These are phyloP conservation scores for Nothocercus julius DNA, from an alignment of 2,113 vertebrate genomes.

Conservation along the genomic window DNA sequence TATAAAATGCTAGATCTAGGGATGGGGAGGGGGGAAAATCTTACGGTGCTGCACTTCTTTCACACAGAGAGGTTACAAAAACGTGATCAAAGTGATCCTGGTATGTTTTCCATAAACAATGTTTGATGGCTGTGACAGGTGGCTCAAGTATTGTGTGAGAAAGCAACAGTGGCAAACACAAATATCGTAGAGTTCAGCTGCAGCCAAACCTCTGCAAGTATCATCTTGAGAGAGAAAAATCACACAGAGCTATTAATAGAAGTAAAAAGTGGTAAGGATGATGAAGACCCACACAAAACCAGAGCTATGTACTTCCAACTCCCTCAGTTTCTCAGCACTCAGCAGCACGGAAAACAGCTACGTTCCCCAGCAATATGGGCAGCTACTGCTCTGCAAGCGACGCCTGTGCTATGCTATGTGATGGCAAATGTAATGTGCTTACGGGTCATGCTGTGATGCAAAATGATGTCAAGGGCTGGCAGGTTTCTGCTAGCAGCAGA, in stretches of 20 bases:
- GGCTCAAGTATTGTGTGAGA: not conserved
- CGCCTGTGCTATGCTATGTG: not conserved
- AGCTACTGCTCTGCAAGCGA: not conserved
- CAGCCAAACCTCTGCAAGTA: not conserved
- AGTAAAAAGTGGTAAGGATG: not conserved
- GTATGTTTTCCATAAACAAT: not conserved
- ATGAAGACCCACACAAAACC: not conserved
- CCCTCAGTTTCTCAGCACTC: fast-evolving
- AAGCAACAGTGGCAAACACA: not conserved
- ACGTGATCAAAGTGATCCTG: not conserved
- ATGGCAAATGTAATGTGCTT: not conserved
- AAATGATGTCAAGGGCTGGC: not conserved
- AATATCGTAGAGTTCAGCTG: not conserved
- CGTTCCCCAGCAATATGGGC: not conserved
- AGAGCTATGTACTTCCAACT: not conserved
- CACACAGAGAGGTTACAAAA: not conserved
- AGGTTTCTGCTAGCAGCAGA: not conserved
- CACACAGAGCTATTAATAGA: not conserved
- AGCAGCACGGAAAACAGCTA: not conserved
- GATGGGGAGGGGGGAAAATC: not conserved
- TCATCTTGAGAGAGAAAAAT: not conserved
- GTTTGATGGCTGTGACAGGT: not conserved
- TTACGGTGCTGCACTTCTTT: not conserved
- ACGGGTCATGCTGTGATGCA: not conserved
- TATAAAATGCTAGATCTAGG: not conserved